Evolutionary conservation across 2,797 vertebrate species (phyloP).

Genomic region (Thalassophryne amazonica): DNA sequence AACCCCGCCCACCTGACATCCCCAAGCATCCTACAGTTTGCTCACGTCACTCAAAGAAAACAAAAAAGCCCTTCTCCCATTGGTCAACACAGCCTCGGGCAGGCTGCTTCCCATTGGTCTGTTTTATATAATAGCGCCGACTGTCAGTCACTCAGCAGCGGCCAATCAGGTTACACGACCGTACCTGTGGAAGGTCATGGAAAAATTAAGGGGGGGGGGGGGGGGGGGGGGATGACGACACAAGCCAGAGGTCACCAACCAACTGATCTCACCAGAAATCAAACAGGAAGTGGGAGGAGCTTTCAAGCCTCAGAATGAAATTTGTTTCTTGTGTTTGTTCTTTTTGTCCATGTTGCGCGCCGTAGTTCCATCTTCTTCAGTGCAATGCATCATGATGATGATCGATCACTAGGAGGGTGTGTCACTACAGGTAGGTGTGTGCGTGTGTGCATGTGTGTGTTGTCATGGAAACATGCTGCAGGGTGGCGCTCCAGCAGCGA

Average conservation of each 20-base stretch:
- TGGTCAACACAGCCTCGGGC: constrained; percentile 76
- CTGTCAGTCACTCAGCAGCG: constrained; percentile 64
- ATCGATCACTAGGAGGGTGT: constrained; percentile 64
- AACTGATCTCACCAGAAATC: constrained; percentile 61
- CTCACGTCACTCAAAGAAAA: constrained; percentile 29
- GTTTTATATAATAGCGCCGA: constrained; percentile 52
- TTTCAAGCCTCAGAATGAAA: constrained; percentile 76
- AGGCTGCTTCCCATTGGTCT: constrained; percentile 49
- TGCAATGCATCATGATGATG: constrained; percentile 89
- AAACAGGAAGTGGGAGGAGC: constrained; percentile 84
- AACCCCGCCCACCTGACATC: constrained; percentile 34
- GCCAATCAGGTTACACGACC: constrained; percentile 64
- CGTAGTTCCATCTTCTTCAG: constrained; percentile 72
- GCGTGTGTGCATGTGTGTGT: constrained; percentile 40
- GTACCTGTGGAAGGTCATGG: constrained; percentile 74
- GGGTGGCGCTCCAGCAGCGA: constrained; percentile 62
- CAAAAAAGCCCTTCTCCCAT: constrained; percentile 73
- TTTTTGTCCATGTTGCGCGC: constrained; percentile 74
- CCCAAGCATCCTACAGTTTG: constrained; percentile 45
- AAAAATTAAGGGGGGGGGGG: constrained; percentile 33
- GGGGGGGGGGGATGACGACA: constrained; percentile 58
- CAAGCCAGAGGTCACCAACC: constrained; percentile 48
- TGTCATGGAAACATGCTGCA: constrained; percentile 67
- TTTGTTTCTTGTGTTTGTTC: constrained; percentile 75
- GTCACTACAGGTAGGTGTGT: constrained; percentile 60